These are phyloP conservation scores for Cataglyphis cursor DNA, from an alignment of 2,888 invertebrate species.

Conservation along the genomic window DNA sequence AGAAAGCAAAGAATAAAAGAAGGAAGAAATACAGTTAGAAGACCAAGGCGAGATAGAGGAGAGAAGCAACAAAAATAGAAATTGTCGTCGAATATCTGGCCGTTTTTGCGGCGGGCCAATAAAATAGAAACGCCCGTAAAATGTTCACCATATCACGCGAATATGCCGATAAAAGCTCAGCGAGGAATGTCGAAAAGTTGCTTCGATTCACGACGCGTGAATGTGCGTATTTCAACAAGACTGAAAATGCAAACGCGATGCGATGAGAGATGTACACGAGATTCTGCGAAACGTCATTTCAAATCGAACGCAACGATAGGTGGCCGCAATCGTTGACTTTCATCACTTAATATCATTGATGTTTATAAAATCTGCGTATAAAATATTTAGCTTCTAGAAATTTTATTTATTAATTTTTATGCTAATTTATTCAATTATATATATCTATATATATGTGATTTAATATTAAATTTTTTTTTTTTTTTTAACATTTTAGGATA, in stretches of 20 bases:
- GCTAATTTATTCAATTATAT: neutral
- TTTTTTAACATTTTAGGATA: neutral
- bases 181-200: constrained; percentile 48
- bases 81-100: constrained; percentile 57
- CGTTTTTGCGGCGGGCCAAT: constrained; percentile 62
- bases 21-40: neutral
- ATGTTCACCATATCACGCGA: constrained; percentile 51
- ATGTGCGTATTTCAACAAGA: constrained; percentile 33
- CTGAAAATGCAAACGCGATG: constrained; percentile 41
- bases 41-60: neutral
- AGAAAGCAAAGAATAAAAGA: neutral
- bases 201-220: constrained; percentile 23
- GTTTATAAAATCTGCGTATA: neutral
- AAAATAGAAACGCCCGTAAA: constrained; percentile 63
- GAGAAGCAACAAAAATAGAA: neutral
- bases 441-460: neutral
- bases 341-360: neutral
- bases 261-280: constrained; percentile 4
- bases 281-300: constrained; percentile 5
- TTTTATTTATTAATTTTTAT: constrained; percentile 10
- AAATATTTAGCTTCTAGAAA: neutral
- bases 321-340: neutral
- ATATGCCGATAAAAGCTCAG: constrained; percentile 55
- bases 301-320: neutral
- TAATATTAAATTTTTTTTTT: neutral